Evolutionary conservation across 2,113 vertebrate species (phyloP), one percentile per base, ranked within the genome.

Genomic region (Archilochus colubris): DNA sequence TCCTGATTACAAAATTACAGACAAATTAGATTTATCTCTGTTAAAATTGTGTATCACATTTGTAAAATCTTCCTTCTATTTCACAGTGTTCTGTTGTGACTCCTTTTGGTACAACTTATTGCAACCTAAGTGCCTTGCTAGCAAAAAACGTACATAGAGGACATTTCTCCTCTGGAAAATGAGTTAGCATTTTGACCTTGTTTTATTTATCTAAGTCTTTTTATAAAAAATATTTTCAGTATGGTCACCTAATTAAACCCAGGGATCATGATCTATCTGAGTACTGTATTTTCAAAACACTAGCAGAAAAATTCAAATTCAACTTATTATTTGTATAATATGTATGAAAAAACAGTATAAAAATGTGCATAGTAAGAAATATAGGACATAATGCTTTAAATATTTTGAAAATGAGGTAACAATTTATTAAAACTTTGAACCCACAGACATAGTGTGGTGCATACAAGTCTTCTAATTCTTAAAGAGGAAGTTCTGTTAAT

Each of bases 191-290:
- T 93, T 94, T 93, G 90, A 94, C 91, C 88, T 83, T 70, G 19
- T 88, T 95, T 80, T 93, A 82, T 94, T 87, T 77, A 74, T 85
- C 67, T 55, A 58, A 14, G 3, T 63, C 5, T 67, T 89, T 85
- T 86, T 61, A 82, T 51, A 80, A 80, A 80, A 80, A 88, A 86
- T 67, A 16, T 75, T 89, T 94, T 94, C 7, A 14, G 14, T 59
- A 77, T 77, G 61, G 72, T 78, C 85, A 88, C 44, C 76, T 91
- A 94, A 94, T 95, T 97, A 94, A 90, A 74, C 50, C 31, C 27
- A 44, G 44, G 21, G 79, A 51, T 94, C 88, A 64, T 46, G 79
- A 88, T 85, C 73, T 94, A 25, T 59, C 33, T 58, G 48, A 88
- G 75, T 74, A 82, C 61, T 78, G n/a, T 28, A 74, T 77, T 95